Percentiles rank a stretch among this genome's conserved stretches.
Evolutionary conservation across 1,140 invertebrate species (phyloP).

Genomic region (Brachionus paranguensis): DNA sequence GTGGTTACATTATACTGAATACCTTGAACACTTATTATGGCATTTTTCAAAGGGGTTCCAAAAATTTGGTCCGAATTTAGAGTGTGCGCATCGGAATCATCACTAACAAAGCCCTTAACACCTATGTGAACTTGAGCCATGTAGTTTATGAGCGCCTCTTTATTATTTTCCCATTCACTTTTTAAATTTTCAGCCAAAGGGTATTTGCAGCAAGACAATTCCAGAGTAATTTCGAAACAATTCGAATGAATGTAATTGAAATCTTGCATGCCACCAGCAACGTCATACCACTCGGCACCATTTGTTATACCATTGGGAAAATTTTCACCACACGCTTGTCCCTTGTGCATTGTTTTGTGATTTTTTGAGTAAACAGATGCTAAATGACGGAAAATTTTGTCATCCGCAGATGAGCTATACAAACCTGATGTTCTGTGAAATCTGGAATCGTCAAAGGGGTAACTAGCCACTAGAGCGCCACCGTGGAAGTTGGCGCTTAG

Average conservation of each 20-base stretch:
- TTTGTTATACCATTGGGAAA: constrained; percentile 39
- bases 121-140: constrained; percentile 70
- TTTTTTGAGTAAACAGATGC: neutral
- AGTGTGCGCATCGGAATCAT: neutral
- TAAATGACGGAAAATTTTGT: constrained; percentile 3
- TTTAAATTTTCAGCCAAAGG: constrained; percentile 56
- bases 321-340: neutral
- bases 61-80: constrained; percentile 8
- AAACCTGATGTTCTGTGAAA: neutral
- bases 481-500: constrained; percentile 93
- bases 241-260: constrained; percentile 96
- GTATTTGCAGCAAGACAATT: constrained; percentile 93
- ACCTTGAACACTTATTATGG: constrained; percentile 65
- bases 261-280: constrained; percentile 81
- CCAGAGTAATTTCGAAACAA: constrained; percentile 94
- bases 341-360: constrained; percentile 28
- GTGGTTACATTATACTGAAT: constrained; percentile 49
- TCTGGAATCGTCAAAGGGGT: constrained; percentile 67
- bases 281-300: constrained; percentile 40
- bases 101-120: constrained; percentile 72
- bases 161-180: constrained; percentile 39
- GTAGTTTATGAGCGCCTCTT: constrained; percentile 15
- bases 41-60: constrained; percentile 61
- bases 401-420: constrained; percentile 15
- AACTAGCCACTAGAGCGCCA: constrained; percentile 81